Conservation (phyloP, 2,888 invertebrate species). For the Glyphotaelius pellucidus region DNA sequence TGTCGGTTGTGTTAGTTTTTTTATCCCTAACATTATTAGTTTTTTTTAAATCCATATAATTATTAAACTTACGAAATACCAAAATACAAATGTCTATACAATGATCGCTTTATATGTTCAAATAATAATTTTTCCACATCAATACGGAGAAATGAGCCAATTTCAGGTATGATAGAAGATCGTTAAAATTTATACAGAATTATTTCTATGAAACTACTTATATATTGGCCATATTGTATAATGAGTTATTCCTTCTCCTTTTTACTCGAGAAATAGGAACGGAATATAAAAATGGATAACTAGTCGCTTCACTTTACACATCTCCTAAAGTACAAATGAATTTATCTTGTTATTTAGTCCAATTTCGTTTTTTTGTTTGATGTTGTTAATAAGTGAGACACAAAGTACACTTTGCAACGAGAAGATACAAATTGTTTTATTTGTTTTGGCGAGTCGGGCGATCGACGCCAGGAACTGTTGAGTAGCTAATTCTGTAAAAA, state of each 20-base stretch:
- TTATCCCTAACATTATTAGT: slow-evolving; percentile 9
- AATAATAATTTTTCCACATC: slow-evolving; percentile 52
- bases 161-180: slow-evolving; percentile 48
- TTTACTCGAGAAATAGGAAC: slow-evolving; percentile 54
- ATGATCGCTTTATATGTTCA: slow-evolving; percentile 54
- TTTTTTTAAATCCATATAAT: neutral
- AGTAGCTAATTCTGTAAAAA: slow-evolving; percentile 55
- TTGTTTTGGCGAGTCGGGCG: slow-evolving; percentile 50
- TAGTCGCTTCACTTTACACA: slow-evolving; percentile 78
- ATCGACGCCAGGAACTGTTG: slow-evolving; percentile 16
- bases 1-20: slow-evolving; percentile 30
- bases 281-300: slow-evolving; percentile 69
- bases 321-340: slow-evolving; percentile 79
- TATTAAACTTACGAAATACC: slow-evolving; percentile 36
- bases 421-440: slow-evolving; percentile 60
- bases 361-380: slow-evolving; percentile 69
- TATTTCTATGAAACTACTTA: slow-evolving; percentile 52
- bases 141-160: slow-evolving; percentile 44
- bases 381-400: slow-evolving; percentile 61
- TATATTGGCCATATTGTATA: slow-evolving; percentile 57
- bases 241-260: slow-evolving; percentile 48
- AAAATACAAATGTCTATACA: slow-evolving; percentile 59
- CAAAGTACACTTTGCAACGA: slow-evolving; percentile 35
- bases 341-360: slow-evolving; percentile 78
- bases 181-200: slow-evolving; percentile 53